Evolutionary conservation across 2,888 invertebrate species (phyloP).

Genomic region (Pheosia tremula): DNA sequence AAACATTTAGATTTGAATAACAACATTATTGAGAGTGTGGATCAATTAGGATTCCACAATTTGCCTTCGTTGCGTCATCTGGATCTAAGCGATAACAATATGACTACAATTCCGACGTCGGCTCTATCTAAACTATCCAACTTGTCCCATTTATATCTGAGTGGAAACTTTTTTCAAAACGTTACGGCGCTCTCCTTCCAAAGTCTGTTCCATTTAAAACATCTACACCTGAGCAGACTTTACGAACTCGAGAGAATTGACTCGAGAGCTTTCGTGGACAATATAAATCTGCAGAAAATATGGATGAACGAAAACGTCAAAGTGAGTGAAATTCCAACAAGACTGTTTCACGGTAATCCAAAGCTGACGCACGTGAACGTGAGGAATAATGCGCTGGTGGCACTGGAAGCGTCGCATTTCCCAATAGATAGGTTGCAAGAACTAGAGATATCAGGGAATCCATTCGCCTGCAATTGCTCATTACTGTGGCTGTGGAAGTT

Average conservation of each 20-base stretch:
- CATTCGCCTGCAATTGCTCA: constrained; percentile 94
- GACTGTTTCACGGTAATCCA: constrained; percentile 93
- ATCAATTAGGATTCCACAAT: constrained; percentile 89
- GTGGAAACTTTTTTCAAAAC: constrained; percentile 90
- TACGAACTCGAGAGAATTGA: constrained; percentile 88
- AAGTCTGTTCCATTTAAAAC: constrained; percentile 92
- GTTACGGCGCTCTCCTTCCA: constrained; percentile 92
- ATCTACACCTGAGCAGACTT: constrained; percentile 89
- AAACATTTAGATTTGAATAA: constrained; percentile 88
- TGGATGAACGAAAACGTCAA: constrained; percentile 91
- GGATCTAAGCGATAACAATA: constrained; percentile 92
- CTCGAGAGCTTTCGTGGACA: constrained; percentile 92
- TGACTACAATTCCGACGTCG: constrained; percentile 90
- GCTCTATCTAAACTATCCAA: constrained; percentile 91
- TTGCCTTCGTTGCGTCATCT: constrained; percentile 89
- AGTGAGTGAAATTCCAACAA: constrained; percentile 89
- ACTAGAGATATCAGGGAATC: constrained; percentile 92
- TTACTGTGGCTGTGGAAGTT: constrained; percentile 94
- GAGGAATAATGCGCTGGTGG: constrained; percentile 89
- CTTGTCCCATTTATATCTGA: constrained; percentile 90
- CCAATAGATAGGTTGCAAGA: constrained; percentile 91
- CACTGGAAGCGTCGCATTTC: constrained; percentile 91
- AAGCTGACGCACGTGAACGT: constrained; percentile 90
- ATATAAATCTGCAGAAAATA: constrained; percentile 91
- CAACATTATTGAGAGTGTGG: constrained; percentile 90